phyloP scores from a whole-genome alignment of 2,888 invertebrate genomes.

The Archaeoteleia sp. region DNA sequence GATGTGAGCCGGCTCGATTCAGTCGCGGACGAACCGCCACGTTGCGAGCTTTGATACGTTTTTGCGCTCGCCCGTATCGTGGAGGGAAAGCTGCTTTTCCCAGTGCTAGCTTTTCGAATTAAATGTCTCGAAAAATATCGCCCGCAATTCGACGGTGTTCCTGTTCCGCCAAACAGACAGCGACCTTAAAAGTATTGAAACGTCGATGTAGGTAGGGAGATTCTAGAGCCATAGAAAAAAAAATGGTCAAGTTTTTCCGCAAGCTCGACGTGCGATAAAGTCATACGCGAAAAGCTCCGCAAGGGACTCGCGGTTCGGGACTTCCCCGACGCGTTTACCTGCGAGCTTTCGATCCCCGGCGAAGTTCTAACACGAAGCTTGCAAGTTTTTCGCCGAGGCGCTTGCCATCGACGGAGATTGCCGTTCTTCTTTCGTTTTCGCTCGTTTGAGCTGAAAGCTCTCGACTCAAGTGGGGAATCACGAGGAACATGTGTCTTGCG shows the following conservation, averaged over 20 bases:
- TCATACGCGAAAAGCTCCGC: background rate
- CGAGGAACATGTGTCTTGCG: constrained; percentile 42
- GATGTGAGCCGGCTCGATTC: constrained; percentile 61
- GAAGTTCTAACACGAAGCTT: no score
- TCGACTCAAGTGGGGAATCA: constrained; percentile 2
- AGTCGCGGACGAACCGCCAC: constrained; percentile 72
- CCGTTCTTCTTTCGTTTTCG: background rate
- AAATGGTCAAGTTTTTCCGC: background rate
- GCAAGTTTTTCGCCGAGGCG: no score
- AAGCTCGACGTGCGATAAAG: background rate
- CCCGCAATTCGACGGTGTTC: background rate
- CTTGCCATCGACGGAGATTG: background rate
- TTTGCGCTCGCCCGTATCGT: constrained; percentile 30
- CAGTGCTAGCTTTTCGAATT: background rate
- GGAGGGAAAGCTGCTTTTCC: constrained; percentile 38
- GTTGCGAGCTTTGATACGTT: constrained; percentile 60
- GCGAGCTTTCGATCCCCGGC: background rate
- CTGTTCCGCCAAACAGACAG: background rate
- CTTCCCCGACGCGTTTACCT: background rate
- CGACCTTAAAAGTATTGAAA: background rate
- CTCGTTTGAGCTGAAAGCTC: constrained; percentile 18
- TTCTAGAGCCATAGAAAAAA: background rate
- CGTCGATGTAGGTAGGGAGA: background rate
- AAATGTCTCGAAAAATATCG: constrained; percentile 4
- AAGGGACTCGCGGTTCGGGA: background rate